phyloP scores from a whole-genome alignment of 2,888 invertebrate genomes.

The Drosophila meridionalis region DNA sequence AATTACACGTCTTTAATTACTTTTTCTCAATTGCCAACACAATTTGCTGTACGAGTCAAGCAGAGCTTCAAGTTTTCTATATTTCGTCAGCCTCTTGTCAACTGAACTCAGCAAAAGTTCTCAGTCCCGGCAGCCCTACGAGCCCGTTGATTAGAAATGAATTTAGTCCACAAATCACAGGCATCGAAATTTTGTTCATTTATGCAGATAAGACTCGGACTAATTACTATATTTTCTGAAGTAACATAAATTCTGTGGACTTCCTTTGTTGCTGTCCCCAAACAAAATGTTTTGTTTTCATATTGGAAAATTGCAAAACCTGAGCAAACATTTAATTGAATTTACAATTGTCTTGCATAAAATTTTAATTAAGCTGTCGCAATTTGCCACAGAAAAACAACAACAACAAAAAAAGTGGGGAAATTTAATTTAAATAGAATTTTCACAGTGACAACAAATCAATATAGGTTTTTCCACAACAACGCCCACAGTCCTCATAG shows the following conservation, averaged over 20 bases:
- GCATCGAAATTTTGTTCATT: neutral
- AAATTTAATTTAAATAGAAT: slow-evolving; percentile 9
- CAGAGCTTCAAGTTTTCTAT: too few species aligned
- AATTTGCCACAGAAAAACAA: neutral
- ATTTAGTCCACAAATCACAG: neutral
- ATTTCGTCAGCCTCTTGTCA: neutral
- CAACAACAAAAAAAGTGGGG: neutral
- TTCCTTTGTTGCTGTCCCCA: neutral
- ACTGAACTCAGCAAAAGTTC: neutral
- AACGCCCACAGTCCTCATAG: neutral
- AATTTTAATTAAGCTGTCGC: slow-evolving; percentile 18
- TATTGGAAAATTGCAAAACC: neutral
- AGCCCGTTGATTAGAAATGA: neutral
- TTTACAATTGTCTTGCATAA: slow-evolving; percentile 9
- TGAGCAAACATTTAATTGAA: slow-evolving; percentile 7
- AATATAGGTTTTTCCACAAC: neutral
- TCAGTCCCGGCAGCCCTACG: neutral
- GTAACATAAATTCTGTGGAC: neutral
- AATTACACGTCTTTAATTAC: too few species aligned
- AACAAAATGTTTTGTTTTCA: neutral
- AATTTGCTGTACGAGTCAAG: too few species aligned
- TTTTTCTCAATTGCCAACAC: too few species aligned
- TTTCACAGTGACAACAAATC: slow-evolving; percentile 15
- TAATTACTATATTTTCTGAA: slow-evolving; percentile 1
- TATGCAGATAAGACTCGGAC: neutral